These are phyloP conservation scores for Danionella dracula DNA, from an alignment of 2,797 vertebrate species.

Conservation along the genomic window DNA sequence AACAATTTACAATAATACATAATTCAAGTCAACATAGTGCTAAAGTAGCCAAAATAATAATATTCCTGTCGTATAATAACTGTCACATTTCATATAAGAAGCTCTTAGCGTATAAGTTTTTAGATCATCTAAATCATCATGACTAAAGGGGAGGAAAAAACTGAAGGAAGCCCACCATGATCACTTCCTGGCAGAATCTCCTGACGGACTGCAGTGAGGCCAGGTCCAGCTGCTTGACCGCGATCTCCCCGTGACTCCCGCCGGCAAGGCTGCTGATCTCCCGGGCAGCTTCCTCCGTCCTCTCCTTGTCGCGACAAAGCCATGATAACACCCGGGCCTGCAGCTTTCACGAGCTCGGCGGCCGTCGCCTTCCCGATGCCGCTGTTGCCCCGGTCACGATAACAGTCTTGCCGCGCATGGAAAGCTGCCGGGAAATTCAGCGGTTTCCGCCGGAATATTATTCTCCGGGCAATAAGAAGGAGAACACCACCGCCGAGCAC, in stretches of 20 bases:
- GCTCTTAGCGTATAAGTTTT: too few relatives aligned
- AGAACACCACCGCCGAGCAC: conserved; percentile 74
- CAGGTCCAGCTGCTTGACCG: conserved; percentile 83
- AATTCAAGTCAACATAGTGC: too few relatives aligned
- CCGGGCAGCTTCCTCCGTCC: conserved; percentile 76
- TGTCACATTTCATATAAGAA: too few relatives aligned
- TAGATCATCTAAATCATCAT: too few relatives aligned
- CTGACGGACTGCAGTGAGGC: conserved; percentile 81
- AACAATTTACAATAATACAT: too few relatives aligned
- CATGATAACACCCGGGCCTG: conserved; percentile 87
- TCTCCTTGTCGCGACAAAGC: conserved; percentile 79
- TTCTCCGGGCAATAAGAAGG: conserved; percentile 64
- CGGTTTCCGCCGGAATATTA: conserved; percentile 55
- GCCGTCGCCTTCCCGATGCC: conserved; percentile 85
- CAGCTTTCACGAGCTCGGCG: conserved; percentile 77
- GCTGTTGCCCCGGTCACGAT: conserved; percentile 90
- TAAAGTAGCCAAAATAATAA: too few relatives aligned
- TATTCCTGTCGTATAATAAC: too few relatives aligned
- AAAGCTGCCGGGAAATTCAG: conserved; percentile 47
- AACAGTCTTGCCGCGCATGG: conserved; percentile 86
- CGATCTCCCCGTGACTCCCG: conserved; percentile 67
- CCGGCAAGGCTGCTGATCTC: conserved; percentile 71
- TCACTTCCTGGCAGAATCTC: conserved; percentile 78
- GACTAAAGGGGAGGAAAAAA: too few relatives aligned
- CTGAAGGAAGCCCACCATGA: conserved; percentile 61